Evolutionary conservation across 1,140 invertebrate genomes (phyloP).

Genomic region (Plutomurus gul): DNA sequence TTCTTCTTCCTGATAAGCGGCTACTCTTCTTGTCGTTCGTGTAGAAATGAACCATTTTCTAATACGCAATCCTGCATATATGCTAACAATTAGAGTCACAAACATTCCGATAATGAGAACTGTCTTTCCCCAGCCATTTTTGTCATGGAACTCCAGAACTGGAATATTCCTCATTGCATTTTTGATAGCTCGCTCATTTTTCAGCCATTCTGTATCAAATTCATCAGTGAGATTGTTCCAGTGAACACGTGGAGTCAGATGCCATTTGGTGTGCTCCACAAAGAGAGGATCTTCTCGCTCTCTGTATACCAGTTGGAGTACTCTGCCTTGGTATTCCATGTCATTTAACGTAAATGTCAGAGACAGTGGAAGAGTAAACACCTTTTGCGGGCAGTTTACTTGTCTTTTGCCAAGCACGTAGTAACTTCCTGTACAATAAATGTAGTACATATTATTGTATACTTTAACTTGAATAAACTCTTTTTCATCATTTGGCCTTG

Average conservation of each 20-base stretch:
- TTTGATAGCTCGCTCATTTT: too few relatives aligned
- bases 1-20: too few relatives aligned
- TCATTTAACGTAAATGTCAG: constrained; percentile 31
- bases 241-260: constrained; percentile 17
- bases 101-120: too few relatives aligned
- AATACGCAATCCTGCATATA: too few relatives aligned
- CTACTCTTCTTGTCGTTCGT: too few relatives aligned
- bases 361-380: constrained; percentile 27
- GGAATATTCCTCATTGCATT: too few relatives aligned
- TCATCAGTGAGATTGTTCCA: background rate
- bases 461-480: constrained; percentile 28
- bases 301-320: constrained; percentile 30
- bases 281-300: constrained; percentile 30
- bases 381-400: constrained; percentile 7
- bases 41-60: too few relatives aligned
- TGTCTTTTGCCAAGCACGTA: constrained; percentile 5
- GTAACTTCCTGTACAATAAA: constrained; percentile 22
- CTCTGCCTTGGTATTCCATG: constrained; percentile 15
- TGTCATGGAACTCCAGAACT: too few relatives aligned
- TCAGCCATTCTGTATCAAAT: background rate
- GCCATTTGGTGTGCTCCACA: background rate
- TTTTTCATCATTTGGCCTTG: background rate
- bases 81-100: too few relatives aligned
- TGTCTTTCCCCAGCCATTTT: too few relatives aligned
- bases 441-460: constrained; percentile 20